These are phyloP conservation scores for Beris morrisii DNA, from an alignment of 2,888 invertebrate species.

Conservation along the genomic window DNA sequence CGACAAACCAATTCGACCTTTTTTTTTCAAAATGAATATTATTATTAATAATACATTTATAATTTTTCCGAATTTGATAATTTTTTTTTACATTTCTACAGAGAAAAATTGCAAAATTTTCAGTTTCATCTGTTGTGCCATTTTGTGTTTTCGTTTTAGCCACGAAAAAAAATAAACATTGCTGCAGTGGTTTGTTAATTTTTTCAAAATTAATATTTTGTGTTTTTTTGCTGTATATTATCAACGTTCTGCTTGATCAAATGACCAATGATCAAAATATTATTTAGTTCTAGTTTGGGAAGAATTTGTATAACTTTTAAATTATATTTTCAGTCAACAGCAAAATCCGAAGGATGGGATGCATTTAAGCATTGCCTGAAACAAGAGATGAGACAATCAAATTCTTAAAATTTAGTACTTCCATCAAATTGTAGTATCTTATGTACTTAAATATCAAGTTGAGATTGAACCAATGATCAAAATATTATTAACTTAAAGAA, in stretches of 20 bases:
- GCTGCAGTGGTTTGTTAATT: constrained; percentile 20
- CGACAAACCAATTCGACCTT: constrained; percentile 11
- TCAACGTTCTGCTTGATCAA: not conserved
- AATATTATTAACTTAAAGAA: not conserved
- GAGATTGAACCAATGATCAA: not conserved
- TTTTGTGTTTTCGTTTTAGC: constrained; percentile 8
- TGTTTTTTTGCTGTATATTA: constrained; percentile 1
- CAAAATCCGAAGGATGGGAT: constrained; percentile 89
- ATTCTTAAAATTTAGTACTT: constrained; percentile 5
- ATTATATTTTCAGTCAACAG: constrained; percentile 71
- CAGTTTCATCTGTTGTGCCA: constrained; percentile 21
- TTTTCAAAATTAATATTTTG: not conserved
- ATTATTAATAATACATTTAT: not conserved
- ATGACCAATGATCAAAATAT: not conserved
- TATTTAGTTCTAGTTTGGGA: too few species aligned
- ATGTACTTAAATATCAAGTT: not conserved
- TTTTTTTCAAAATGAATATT: constrained; percentile 3
- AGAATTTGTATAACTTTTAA: not conserved
- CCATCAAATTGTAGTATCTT: not conserved
- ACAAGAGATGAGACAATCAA: constrained; percentile 71
- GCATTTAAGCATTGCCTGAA: constrained; percentile 88
- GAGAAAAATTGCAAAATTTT: not conserved
- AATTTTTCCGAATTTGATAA: constrained; percentile 5
- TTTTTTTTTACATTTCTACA: not conserved
- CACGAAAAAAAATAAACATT: constrained; percentile 8